Evolutionary conservation across 2,797 vertebrate species (phyloP).

Genomic region (Scolopax rusticola): DNA sequence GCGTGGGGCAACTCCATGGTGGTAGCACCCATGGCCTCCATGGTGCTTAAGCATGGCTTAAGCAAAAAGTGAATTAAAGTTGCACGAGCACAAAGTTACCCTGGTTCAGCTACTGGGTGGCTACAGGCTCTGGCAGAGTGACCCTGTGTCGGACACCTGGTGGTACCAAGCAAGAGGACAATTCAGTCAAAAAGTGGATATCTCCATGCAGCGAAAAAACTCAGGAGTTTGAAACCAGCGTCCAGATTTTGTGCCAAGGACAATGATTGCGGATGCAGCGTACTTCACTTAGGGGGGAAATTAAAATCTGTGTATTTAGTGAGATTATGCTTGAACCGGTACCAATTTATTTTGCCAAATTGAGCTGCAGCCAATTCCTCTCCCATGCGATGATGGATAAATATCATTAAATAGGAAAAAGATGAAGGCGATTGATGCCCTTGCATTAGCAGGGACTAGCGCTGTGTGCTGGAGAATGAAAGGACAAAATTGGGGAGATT

Average conservation of each 20-base stretch:
- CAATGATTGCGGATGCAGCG: not conserved
- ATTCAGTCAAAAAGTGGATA: not conserved
- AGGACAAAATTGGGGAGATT: slow-evolving; percentile 25
- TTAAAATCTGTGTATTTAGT: slow-evolving; percentile 64
- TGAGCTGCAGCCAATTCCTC: slow-evolving; percentile 55
- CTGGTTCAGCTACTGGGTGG: accelerated
- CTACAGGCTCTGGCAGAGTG: accelerated
- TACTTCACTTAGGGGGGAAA: not conserved
- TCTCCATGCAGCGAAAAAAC: not conserved
- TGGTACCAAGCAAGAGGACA: no score
- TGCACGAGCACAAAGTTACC: not conserved
- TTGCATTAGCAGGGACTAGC: slow-evolving; percentile 21
- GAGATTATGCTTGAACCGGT: slow-evolving; percentile 62
- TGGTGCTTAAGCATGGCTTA: no score
- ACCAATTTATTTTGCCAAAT: slow-evolving; percentile 50
- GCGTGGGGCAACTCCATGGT: accelerated
- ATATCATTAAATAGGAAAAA: slow-evolving; percentile 63
- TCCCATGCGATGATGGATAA: slow-evolving; percentile 61
- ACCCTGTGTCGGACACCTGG: accelerated
- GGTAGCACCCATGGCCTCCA: accelerated
- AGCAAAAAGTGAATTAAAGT: not conserved
- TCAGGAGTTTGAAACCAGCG: not conserved
- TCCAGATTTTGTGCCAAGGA: slow-evolving; percentile 37
- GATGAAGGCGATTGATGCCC: slow-evolving; percentile 54
- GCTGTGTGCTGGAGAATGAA: not conserved